Percentiles rank a stretch among this genome's conserved stretches.
These are phyloP conservation scores for Silurus lanzhouensis DNA, from an alignment of 2,797 vertebrate species.

Conservation along the genomic window DNA sequence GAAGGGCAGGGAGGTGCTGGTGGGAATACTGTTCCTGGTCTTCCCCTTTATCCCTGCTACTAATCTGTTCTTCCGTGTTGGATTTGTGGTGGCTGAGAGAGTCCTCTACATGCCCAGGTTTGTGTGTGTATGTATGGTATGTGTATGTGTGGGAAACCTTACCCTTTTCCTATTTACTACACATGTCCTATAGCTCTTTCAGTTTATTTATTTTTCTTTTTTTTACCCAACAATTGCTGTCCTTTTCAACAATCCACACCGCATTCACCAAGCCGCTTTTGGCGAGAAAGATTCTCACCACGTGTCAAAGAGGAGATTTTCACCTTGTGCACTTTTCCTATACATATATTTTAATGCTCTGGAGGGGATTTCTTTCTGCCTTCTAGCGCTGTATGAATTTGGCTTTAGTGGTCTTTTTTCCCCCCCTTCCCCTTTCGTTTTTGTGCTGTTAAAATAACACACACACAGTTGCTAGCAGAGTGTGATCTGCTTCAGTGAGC, in stretches of 20 bases:
- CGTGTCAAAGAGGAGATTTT: neutral
- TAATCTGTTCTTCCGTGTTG: slow-evolving; percentile 97
- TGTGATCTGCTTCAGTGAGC: neutral
- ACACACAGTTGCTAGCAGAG: neutral
- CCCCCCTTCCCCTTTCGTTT: neutral
- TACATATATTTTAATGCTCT: neutral
- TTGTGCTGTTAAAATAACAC: neutral
- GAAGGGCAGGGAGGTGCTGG: slow-evolving; percentile 84
- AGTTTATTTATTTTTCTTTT: neutral
- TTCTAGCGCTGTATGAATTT: neutral
- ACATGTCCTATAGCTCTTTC: neutral
- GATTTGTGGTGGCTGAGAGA: slow-evolving; percentile 95
- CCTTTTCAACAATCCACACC: neutral
- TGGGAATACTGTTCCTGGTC: slow-evolving; percentile 89
- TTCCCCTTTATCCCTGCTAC: slow-evolving; percentile 97
- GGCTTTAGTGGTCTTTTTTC: neutral
- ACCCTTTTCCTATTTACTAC: neutral
- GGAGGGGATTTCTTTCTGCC: neutral
- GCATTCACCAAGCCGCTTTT: neutral
- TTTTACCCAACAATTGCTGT: neutral
- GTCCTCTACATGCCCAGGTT: slow-evolving; percentile 96
- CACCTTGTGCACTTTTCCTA: neutral
- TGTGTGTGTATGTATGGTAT: slow-evolving; percentile 26
- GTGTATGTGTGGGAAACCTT: neutral
- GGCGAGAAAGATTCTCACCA: neutral